A percentile compares a stretch with the other conserved stretches of the same genome.
phyloP scores from a whole-genome alignment of 2,888 invertebrate genomes.

The Athalia rosae region DNA sequence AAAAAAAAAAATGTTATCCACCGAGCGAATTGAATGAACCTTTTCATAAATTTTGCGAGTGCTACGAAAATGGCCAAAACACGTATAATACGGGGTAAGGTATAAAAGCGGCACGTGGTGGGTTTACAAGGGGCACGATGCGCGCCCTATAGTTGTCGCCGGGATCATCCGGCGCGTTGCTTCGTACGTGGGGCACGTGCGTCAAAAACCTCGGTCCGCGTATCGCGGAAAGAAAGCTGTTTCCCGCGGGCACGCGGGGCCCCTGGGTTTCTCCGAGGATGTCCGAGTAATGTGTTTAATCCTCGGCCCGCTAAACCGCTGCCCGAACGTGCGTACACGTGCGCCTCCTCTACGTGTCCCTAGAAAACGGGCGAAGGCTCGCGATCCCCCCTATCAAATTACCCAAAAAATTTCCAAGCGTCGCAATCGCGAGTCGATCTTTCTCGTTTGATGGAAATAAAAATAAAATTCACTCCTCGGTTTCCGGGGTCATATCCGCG shows the following conservation, averaged over 20 bases:
- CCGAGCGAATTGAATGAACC: too few relatives aligned
- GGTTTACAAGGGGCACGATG: not conserved
- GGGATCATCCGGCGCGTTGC: constrained; percentile 6
- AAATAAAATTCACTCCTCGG: not conserved
- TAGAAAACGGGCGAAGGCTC: not conserved
- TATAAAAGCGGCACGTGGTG: not conserved
- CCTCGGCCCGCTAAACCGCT: constrained; percentile 37
- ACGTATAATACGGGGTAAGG: not conserved
- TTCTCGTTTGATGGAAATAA: not conserved
- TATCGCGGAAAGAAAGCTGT: constrained; percentile 14
- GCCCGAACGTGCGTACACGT: constrained; percentile 33
- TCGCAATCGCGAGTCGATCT: not conserved
- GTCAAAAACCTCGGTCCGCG: constrained; percentile 34
- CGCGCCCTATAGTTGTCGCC: constrained; percentile 18
- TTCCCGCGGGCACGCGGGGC: not conserved
- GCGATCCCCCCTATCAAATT: not conserved
- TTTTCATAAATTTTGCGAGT: too few relatives aligned
- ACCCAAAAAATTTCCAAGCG: too few relatives aligned
- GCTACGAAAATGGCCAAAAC: not conserved
- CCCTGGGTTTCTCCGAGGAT: constrained; percentile 35
- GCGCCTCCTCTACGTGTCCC: constrained; percentile 21
- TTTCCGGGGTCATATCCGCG: too few relatives aligned
- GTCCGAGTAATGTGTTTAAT: constrained; percentile 41
- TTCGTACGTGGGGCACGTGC: constrained; percentile 44
- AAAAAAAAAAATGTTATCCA: too few relatives aligned